Conservation (phyloP, 1,140 invertebrate genomes). For the Neodiprion lecontei region DNA sequence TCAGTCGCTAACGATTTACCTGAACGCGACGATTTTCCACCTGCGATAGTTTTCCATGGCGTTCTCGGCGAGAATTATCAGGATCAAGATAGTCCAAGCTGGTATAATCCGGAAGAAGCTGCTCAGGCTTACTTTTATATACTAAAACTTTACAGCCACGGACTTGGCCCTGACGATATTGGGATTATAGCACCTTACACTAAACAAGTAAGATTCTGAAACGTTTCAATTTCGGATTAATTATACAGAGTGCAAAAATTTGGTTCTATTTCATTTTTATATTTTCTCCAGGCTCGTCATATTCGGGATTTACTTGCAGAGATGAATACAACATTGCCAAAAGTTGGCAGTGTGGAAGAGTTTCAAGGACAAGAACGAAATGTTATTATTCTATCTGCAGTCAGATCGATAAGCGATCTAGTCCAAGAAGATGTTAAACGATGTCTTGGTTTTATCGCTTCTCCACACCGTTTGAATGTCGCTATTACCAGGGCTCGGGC, state of each 20-base stretch:
- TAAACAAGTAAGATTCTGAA: conserved; percentile 79
- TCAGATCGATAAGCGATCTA: conserved; percentile 68
- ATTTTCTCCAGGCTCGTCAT: conserved; percentile 71
- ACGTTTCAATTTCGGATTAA: neutral
- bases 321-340: conserved; percentile 72
- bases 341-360: conserved; percentile 94
- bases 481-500: conserved; percentile 83
- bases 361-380: conserved; percentile 93
- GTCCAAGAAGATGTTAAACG: conserved; percentile 65
- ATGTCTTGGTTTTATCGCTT: conserved; percentile 78
- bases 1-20: conserved; percentile 45
- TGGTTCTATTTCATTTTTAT: conserved; percentile 13
- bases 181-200: conserved; percentile 94
- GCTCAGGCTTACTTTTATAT: conserved; percentile 72
- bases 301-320: conserved; percentile 73
- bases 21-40: conserved; percentile 50
- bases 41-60: conserved; percentile 81
- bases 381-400: conserved; percentile 87
- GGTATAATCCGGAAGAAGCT: conserved; percentile 89
- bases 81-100: conserved; percentile 78
- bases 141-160: conserved; percentile 69
- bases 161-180: conserved; percentile 74
- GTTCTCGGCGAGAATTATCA: conserved; percentile 78
- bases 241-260: neutral
- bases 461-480: conserved; percentile 84